Evolutionary conservation across 2,888 invertebrate species (phyloP).

Genomic region (Papilio demoleus): DNA sequence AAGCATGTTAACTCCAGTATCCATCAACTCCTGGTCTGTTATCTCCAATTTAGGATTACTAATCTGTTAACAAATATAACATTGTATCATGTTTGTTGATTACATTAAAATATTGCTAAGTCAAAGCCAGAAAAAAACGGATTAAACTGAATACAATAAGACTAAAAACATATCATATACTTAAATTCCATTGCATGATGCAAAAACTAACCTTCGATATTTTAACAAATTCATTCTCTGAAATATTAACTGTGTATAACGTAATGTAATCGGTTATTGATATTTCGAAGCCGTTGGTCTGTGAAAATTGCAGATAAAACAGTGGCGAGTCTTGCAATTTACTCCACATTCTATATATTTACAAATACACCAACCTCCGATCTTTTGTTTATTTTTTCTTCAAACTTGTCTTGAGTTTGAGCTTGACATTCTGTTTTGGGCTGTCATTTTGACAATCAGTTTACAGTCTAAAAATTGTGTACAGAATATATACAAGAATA

Average conservation of each 20-base stretch:
- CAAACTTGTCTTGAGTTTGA: too few relatives aligned
- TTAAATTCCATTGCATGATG: conserved; percentile 3
- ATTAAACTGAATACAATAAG: too few relatives aligned
- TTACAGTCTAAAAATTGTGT: too few relatives aligned
- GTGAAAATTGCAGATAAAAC: conserved; percentile 49
- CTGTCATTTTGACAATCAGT: too few relatives aligned
- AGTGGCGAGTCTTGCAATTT: conserved; percentile 47
- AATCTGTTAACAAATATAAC: conserved; percentile 52
- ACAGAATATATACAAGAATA: too few relatives aligned
- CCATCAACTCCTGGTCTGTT: conserved; percentile 54
- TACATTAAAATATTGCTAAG: not conserved
- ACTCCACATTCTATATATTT: conserved; percentile 56
- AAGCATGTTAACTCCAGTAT: conserved; percentile 59
- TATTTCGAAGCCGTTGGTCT: conserved; percentile 50
- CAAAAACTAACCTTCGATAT: conserved; percentile 56
- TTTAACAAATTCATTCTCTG: conserved; percentile 53
- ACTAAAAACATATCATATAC: not conserved
- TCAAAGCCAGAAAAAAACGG: not conserved
- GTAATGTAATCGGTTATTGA: conserved; percentile 57
- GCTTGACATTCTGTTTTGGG: too few relatives aligned
- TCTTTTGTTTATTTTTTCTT: not conserved
- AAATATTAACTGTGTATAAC: conserved; percentile 55
- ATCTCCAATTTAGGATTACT: conserved; percentile 62
- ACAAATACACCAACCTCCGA: not conserved
- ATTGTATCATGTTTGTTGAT: conserved; percentile 1